Conservation (phyloP, 2,888 invertebrate species). For the Drosophila antonietae region DNA sequence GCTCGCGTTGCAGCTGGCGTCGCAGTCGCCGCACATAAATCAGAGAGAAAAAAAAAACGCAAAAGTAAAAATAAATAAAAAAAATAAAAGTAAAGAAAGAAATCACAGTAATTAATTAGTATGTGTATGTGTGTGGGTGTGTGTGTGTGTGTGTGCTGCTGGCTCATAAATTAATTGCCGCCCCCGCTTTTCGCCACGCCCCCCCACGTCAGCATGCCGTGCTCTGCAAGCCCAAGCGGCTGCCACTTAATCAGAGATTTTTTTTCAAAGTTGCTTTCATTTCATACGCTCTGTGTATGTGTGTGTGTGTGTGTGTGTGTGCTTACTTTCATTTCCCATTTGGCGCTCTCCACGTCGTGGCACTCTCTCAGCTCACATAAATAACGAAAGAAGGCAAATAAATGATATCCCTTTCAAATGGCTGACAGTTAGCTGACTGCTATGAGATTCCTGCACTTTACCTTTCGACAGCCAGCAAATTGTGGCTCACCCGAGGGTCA, state of each 20-base stretch:
- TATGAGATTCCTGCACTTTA: slow-evolving; percentile 7
- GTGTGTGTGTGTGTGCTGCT: slow-evolving; percentile 28
- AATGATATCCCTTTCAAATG: slow-evolving; percentile 20
- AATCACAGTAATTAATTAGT: slow-evolving; percentile 74
- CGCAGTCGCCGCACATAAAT: slow-evolving; percentile 63
- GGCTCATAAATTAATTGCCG: slow-evolving; percentile 66
- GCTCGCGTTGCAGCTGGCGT: slow-evolving; percentile 21
- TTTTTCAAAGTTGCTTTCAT: slow-evolving; percentile 33
- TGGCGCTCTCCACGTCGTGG: background rate
- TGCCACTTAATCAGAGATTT: slow-evolving; percentile 58
- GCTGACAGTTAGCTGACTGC: slow-evolving; percentile 41
- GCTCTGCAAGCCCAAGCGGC: slow-evolving; percentile 3
- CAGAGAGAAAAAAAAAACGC: slow-evolving; percentile 22
- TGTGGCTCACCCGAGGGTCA: no score
- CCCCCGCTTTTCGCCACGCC: slow-evolving; percentile 43
- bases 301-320: slow-evolving; percentile 8
- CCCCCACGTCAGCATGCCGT: background rate
- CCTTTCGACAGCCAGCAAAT: slow-evolving; percentile 2
- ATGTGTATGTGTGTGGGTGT: slow-evolving; percentile 34
- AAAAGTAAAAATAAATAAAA: slow-evolving; percentile 6
- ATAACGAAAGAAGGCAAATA: slow-evolving; percentile 27
- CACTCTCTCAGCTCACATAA: slow-evolving; percentile 18
- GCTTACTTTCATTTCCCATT: slow-evolving; percentile 21
- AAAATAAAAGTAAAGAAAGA: slow-evolving; percentile 30
- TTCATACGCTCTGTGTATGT: slow-evolving; percentile 19